Evolutionary conservation across 2,797 vertebrate genomes (phyloP).

Genomic region (Fratercula arctica): DNA sequence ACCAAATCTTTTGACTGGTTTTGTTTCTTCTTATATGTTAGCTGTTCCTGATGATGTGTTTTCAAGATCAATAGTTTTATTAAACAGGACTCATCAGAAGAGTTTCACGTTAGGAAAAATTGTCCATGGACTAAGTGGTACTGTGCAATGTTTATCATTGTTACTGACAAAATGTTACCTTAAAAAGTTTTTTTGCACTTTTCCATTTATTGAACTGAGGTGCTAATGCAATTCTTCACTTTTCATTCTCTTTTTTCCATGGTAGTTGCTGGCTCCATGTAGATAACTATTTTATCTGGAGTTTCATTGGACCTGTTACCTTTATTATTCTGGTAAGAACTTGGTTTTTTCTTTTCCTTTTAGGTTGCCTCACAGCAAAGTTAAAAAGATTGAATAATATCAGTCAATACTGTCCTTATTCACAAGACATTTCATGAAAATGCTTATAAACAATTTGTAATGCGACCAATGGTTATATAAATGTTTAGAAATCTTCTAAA

Average conservation of each 20-base stretch:
- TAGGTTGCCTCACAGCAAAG: not conserved
- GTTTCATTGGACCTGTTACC: slow-evolving; percentile 97
- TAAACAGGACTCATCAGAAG: not conserved
- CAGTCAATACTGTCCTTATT: not conserved
- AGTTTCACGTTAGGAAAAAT: not conserved
- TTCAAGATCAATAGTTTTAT: not conserved
- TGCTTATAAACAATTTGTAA: not conserved
- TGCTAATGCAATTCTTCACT: not conserved
- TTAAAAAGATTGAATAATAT: not conserved
- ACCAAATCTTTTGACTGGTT: not conserved
- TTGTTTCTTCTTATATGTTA: not conserved
- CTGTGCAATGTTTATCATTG: not conserved
- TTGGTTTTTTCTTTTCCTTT: not conserved
- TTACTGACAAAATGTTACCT: not conserved
- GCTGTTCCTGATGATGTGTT: not conserved
- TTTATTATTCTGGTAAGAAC: slow-evolving; percentile 97
- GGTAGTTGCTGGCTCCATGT: slow-evolving; percentile 96
- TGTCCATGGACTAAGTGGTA: not conserved
- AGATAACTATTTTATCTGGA: slow-evolving; percentile 99
- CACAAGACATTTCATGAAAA: not conserved
- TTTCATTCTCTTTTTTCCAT: slow-evolving; percentile 3
- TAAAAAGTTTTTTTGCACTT: slow-evolving; percentile 24
- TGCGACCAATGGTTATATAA: not conserved
- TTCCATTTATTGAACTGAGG: not conserved
- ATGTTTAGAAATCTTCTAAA: slow-evolving; percentile 16